A percentile compares a stretch with the other conserved stretches of the same genome.
phyloP scores from a whole-genome alignment of 2,888 invertebrate genomes.

The Patella pellucida region DNA sequence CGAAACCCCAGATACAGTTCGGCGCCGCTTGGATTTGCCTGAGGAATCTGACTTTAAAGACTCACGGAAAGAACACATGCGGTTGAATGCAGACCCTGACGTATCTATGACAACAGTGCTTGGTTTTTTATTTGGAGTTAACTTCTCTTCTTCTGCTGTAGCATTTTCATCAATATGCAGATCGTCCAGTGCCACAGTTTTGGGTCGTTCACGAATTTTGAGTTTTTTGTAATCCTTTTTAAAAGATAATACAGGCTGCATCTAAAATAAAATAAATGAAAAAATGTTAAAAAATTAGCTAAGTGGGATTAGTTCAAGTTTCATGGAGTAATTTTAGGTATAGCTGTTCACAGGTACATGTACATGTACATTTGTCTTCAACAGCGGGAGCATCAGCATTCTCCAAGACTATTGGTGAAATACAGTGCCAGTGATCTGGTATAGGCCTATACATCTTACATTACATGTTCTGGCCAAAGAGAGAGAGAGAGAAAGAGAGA shows the following conservation, averaged over 20 bases:
- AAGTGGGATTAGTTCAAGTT: no score
- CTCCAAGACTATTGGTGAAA: no score
- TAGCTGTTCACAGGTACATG: no score
- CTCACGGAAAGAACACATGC: conserved; percentile 88
- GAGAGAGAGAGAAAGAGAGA: neutral
- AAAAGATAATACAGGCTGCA: conserved; percentile 40
- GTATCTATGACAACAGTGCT: conserved; percentile 91
- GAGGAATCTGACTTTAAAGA: conserved; percentile 75
- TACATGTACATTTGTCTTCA: no score
- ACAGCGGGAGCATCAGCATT: no score
- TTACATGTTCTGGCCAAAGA: conserved; percentile 33
- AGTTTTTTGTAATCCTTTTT: conserved; percentile 56
- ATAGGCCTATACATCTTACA: no score
- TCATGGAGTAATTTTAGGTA: no score
- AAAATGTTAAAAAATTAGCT: no score
- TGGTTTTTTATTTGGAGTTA: conserved; percentile 18
- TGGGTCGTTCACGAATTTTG: conserved; percentile 44
- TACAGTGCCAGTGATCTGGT: no score
- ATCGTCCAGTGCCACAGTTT: conserved; percentile 47
- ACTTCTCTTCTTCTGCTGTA: conserved; percentile 32
- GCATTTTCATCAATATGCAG: conserved; percentile 42
- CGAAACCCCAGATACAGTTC: conserved; percentile 62
- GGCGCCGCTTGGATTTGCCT: conserved; percentile 38
- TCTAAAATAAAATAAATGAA: no score
- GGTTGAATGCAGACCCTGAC: conserved; percentile 87